phyloP scores from a whole-genome alignment of 2,888 invertebrate genomes.

The Polietes domitor region DNA sequence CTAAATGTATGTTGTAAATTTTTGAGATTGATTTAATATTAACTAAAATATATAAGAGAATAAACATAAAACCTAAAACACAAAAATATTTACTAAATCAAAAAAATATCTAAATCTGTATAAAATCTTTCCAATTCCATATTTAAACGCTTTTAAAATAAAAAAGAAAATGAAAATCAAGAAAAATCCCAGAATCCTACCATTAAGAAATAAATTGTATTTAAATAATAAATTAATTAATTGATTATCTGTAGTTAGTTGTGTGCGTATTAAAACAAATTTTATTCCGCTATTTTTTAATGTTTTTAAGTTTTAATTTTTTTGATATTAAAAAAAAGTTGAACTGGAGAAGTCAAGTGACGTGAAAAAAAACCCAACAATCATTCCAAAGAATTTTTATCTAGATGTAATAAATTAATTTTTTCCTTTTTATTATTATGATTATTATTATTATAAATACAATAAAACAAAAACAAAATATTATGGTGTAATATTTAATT shows the following conservation, averaged over 20 bases:
- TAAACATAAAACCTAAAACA: slow-evolving; percentile 5
- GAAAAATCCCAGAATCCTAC: slow-evolving; percentile 5
- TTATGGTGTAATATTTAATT: slow-evolving; percentile 59
- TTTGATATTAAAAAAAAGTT: slow-evolving; percentile 57
- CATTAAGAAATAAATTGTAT: slow-evolving; percentile 6
- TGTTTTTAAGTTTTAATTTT: slow-evolving; percentile 39
- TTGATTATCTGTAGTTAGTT: slow-evolving; percentile 57
- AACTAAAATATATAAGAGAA: slow-evolving; percentile 14
- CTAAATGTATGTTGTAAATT: slow-evolving; percentile 31
- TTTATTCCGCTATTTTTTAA: slow-evolving; percentile 14
- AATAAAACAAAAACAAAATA: neutral
- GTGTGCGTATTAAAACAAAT: slow-evolving; percentile 49
- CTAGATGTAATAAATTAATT: slow-evolving; percentile 64
- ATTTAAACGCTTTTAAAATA: slow-evolving; percentile 55
- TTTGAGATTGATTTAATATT: slow-evolving; percentile 31
- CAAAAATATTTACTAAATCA: neutral
- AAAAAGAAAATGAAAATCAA: slow-evolving; percentile 4
- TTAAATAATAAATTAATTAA: neutral
- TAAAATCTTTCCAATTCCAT: slow-evolving; percentile 51
- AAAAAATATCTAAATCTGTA: slow-evolving; percentile 23
- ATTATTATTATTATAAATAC: slow-evolving; percentile 26
- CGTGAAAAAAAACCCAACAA: slow-evolving; percentile 40
- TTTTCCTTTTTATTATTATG: slow-evolving; percentile 41
- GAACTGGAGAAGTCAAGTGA: slow-evolving; percentile 14
- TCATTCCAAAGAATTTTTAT: slow-evolving; percentile 66